Conservation (phyloP, 53 echinoderm and acorn worm species). For the Mesocentrotus franciscanus region DNA sequence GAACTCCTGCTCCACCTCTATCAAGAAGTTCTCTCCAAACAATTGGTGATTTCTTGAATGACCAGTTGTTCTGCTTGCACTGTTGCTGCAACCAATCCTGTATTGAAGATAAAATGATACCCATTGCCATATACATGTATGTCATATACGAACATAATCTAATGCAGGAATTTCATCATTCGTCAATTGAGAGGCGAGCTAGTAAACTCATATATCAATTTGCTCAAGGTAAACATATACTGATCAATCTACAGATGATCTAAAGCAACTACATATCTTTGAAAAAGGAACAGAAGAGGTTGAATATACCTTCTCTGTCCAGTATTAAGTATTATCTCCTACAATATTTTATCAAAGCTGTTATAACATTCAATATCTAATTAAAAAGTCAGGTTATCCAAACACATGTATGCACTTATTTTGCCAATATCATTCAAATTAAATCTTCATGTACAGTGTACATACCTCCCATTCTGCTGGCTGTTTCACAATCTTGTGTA, state of each 20-base stretch:
- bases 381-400: no score
- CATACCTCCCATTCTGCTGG: constrained; percentile 96
- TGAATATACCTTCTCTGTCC: no score
- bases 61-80: constrained; percentile 88
- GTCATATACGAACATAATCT: neutral
- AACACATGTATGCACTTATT: neutral
- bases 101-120: neutral
- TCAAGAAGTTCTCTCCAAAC: constrained; percentile 96
- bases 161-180: neutral
- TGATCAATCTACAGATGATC: no score
- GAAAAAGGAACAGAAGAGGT: no score
- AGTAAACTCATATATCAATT: no score
- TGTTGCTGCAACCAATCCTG: constrained; percentile 83
- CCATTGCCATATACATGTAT: neutral
- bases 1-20: constrained; percentile 88
- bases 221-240: no score
- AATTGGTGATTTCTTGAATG: constrained; percentile 88
- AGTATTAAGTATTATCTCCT: no score
- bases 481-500: constrained; percentile 97
- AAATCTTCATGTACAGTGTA: constrained; percentile 15
- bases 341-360: no score
- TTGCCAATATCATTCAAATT: neutral
- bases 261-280: no score
- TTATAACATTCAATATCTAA: no score
- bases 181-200: no score